Percentiles rank a stretch among this genome's conserved stretches.
Conservation (phyloP, 2,113 vertebrate genomes). For the Oreochromis tanganicae region DNA sequence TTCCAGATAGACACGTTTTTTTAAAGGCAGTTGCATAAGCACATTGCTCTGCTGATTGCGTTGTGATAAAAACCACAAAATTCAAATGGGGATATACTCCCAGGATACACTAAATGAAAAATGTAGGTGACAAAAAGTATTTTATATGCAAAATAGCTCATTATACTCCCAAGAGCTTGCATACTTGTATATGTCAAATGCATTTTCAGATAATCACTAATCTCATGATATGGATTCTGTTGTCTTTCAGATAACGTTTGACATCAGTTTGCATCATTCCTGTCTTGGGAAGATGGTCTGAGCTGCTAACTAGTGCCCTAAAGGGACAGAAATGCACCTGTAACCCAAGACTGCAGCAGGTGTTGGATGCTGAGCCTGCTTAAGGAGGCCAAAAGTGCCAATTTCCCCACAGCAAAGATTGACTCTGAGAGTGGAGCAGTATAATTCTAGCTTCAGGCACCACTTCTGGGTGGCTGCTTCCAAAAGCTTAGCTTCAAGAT, state of each 20-base stretch:
- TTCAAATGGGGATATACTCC: neutral
- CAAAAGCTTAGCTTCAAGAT: slow-evolving; percentile 49
- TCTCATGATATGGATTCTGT: neutral
- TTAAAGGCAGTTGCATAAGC: neutral
- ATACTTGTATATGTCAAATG: neutral
- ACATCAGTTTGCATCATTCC: neutral
- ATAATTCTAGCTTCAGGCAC: slow-evolving; percentile 61
- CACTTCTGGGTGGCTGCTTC: slow-evolving; percentile 44
- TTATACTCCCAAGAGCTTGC: neutral
- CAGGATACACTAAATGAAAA: neutral
- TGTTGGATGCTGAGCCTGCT: slow-evolving; percentile 39
- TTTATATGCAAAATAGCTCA: neutral
- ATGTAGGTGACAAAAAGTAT: neutral
- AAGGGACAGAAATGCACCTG: slow-evolving; percentile 47
- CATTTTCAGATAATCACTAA: neutral
- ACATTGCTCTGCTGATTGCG: neutral
- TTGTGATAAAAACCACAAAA: neutral
- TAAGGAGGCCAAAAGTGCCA: slow-evolving; percentile 44
- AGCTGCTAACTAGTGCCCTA: slow-evolving; percentile 42
- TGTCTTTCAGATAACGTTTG: slow-evolving; percentile 1
- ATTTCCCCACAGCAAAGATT: slow-evolving; percentile 52
- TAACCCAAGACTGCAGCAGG: slow-evolving; percentile 45
- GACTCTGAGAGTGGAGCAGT: slow-evolving; percentile 35
- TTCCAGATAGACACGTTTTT: neutral
- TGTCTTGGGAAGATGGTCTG: neutral